Conservation (phyloP, 2,113 vertebrate species). For the Nyctereutes procyonoides region DNA sequence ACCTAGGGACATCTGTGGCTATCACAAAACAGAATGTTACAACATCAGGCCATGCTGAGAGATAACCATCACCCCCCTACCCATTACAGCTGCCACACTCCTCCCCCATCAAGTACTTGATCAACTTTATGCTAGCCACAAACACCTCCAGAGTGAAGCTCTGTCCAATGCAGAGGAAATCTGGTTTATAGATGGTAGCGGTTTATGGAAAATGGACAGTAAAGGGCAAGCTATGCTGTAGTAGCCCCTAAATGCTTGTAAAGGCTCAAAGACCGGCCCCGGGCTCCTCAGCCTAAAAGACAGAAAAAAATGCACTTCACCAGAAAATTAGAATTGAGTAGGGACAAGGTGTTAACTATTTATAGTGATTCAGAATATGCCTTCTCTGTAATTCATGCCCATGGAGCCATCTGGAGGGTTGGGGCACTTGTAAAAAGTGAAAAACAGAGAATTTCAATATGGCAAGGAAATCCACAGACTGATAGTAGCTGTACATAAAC, state of each 20-base stretch:
- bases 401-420: background rate
- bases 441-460: background rate
- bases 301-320: background rate
- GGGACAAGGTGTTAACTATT: background rate
- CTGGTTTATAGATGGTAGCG: background rate
- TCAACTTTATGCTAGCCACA: background rate
- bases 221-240: background rate
- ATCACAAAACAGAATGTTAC: background rate
- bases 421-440: background rate
- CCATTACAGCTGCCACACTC: background rate
- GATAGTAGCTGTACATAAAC: background rate
- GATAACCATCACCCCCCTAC: background rate
- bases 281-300: background rate
- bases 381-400: background rate
- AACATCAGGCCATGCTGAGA: background rate
- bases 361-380: background rate
- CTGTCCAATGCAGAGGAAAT: background rate
- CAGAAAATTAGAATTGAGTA: background rate
- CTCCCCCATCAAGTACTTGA: background rate
- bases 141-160: background rate
- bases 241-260: background rate
- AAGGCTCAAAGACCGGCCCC: background rate
- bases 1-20: background rate
- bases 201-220: background rate
- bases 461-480: background rate